Base-by-base conservation (phyloP, 1,140 invertebrate species). In the Battus philenor region DNA sequence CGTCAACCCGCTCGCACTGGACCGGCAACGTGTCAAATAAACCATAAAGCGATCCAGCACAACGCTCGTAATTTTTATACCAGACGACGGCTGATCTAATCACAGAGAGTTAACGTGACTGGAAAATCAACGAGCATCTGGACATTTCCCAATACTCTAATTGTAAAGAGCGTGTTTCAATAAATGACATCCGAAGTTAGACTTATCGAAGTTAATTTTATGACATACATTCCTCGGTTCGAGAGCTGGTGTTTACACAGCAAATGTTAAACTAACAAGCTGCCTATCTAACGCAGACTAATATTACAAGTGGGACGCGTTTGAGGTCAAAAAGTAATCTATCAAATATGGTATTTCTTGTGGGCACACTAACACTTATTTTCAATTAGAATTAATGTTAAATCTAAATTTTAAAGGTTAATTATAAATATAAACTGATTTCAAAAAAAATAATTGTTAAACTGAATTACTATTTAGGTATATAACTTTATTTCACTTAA, bases 221-320 rank as follows among this genome's bases (percentile, higher is more conserved):
- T 63, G 51, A 61, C 33, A 53, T 52, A 43, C 33, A 44, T 31
- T 33, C 22, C 48, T 44, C 41, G 31, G 46, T 16, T 61, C 34
- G 29, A 64, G 50, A 56, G 50, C 45, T 41, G 39, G 61, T 53
- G 44, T 63, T 60, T 68, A 64, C 65, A 69, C 45, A 56, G 63
- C 47, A 59, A 70, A 70, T 70, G 59, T 70, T 66, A 68, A 68
- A 53, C 29, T 49, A 64, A 74, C 65, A 62, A 61, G 62, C 70
- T 66, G 62, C 56, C 46, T 29, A 10, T 4, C 41, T 56, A 34
- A 59, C 13, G 26, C 13, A 44, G 30, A 30, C 17, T 9, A 30
- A 27, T 18, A 27, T 30, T 9, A 26, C 10, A 33, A 33, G 8
- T 33, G 29, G n/a, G n/a, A n/a, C n/a, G n/a, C n/a, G n/a, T n/a